phyloP scores from a whole-genome alignment of 2,797 vertebrate genomes.

The Meda fulgida region DNA sequence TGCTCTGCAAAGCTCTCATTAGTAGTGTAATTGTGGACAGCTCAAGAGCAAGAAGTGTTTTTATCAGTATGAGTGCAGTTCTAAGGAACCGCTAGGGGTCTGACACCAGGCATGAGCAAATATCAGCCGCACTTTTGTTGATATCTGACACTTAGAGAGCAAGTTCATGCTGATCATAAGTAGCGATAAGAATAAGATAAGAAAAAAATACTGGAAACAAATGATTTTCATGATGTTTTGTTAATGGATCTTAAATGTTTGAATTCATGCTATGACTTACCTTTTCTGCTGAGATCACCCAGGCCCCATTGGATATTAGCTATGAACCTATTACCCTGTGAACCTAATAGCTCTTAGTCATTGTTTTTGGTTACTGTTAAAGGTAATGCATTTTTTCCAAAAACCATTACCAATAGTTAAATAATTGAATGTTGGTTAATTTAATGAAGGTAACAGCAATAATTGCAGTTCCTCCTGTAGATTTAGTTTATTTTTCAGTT shows the following conservation, averaged over 20 bases:
- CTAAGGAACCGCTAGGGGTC: slow-evolving; percentile 39
- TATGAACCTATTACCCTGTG: neutral
- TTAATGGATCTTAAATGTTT: neutral
- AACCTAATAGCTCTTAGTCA: neutral
- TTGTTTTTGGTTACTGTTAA: neutral
- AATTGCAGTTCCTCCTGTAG: neutral
- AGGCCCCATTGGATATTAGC: neutral
- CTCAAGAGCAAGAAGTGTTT: slow-evolving; percentile 24
- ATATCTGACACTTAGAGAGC: neutral
- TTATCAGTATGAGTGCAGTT: slow-evolving; percentile 52
- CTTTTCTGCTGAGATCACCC: neutral
- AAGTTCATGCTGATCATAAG: neutral
- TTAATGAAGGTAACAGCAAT: neutral
- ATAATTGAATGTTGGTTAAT: neutral
- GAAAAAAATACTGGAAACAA: neutral
- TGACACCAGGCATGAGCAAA: neutral
- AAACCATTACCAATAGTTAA: neutral
- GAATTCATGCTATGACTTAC: neutral
- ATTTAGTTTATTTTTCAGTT: neutral
- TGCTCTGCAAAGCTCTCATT: slow-evolving; percentile 40
- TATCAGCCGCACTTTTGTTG: neutral
- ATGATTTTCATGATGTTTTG: neutral
- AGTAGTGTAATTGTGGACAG: slow-evolving; percentile 31
- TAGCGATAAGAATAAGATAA: neutral
- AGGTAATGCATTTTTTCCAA: neutral